Evolutionary conservation across 2,113 vertebrate species (phyloP), one percentile per base, ranked within the genome.

Genomic region (Ailurus styani): DNA sequence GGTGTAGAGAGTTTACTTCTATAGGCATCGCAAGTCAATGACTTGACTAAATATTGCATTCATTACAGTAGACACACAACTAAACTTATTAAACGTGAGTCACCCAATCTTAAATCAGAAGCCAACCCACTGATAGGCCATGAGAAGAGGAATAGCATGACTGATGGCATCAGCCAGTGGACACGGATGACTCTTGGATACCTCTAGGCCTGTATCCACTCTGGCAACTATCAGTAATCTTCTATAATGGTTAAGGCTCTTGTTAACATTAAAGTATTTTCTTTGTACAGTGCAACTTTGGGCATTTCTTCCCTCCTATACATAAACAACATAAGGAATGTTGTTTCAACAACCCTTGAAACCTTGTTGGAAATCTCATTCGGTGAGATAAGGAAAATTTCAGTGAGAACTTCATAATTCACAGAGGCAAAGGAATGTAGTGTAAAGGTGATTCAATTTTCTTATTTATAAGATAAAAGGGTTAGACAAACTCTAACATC

Each of bases 401-500:
- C 55, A 82, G 31, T 68, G 23, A 84, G 90, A 93, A 92, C n/a
- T 34, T 64, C 83, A 62, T 31, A 90, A 73, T 14, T 6, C 25
- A 55, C 2, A 85, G 57, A 93, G 25, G 7, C 40, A 72, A 42
- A 29, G 20, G 3, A 83, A 42, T 73, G 14, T 27, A 70, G 18
- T 34, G 0, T 57, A 90, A 83, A 64, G 3, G 34, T 79, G 60
- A 89, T 87, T 90, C 13, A 23, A 73, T 90, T 84, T 90, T 85
- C 54, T 78, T 62, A 47, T 50, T 23, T 78, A 91, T 78, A 83
- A 97, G 94, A 96, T 55, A 70, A 85, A 88, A 91, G 68, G 13
- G 3, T 52, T 75, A 90, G 60, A 88, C 57, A 60, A 84, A 64
- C 23, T 83, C 50, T 55, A 84, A 78, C 25, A 77, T 84, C 27